Conservation (phyloP, 2,113 vertebrate genomes). For the Nesoenas mayeri region DNA sequence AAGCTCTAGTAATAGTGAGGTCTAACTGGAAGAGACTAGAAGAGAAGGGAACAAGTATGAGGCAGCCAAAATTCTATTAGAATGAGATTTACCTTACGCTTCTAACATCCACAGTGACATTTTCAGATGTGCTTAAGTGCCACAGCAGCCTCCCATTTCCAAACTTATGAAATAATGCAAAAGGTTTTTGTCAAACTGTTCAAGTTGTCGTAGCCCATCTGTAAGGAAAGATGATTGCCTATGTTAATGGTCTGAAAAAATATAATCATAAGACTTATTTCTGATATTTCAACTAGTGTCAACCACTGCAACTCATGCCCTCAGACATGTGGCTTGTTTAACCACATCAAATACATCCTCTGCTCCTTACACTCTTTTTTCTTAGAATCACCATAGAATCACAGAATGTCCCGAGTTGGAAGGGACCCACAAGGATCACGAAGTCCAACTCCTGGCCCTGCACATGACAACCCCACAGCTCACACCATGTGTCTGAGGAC, state of each 20-base stretch:
- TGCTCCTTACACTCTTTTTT: background rate
- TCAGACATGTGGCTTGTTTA: background rate
- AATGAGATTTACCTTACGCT: too few relatives aligned
- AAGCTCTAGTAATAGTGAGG: background rate
- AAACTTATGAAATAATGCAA: background rate
- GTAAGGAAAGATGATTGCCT: background rate
- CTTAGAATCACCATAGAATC: too few relatives aligned
- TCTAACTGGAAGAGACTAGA: background rate
- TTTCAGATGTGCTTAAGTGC: background rate
- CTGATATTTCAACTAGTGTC: background rate
- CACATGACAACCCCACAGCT: too few relatives aligned
- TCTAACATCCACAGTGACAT: background rate
- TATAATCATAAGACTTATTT: background rate
- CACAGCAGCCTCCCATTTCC: background rate
- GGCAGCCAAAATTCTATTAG: background rate
- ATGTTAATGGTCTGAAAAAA: background rate
- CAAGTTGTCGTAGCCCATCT: background rate
- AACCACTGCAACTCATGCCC: background rate
- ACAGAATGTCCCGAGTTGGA: too few relatives aligned
- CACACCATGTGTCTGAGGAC: too few relatives aligned
- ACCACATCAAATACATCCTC: background rate
- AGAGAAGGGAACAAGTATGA: background rate
- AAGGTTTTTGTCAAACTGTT: background rate
- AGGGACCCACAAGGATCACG: too few relatives aligned
- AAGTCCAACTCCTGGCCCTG: too few relatives aligned